phyloP scores from a whole-genome alignment of 1,140 invertebrate genomes.

The Drosophila saltans region DNA sequence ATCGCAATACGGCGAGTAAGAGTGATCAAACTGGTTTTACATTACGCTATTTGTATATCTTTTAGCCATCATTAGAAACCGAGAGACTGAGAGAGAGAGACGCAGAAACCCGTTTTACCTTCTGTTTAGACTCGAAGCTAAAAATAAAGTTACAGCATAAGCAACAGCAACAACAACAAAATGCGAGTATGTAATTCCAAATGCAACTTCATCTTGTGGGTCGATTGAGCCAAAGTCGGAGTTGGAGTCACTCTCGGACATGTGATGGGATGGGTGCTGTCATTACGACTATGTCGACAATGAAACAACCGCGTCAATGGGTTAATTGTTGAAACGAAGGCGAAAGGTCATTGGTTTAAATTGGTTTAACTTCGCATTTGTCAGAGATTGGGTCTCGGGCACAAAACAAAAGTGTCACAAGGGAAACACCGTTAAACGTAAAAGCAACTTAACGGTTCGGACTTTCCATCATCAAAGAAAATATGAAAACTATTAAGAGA shows the following conservation, averaged over 20 bases:
- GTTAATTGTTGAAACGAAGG: constrained; percentile 59
- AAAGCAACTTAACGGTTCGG: neutral
- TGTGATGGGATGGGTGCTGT: constrained; percentile 17
- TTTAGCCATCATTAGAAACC: constrained; percentile 52
- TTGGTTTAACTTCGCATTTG: constrained; percentile 27
- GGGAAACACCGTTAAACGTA: constrained; percentile 4
- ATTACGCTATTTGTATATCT: constrained; percentile 45
- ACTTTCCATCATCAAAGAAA: neutral
- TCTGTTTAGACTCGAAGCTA: constrained; percentile 47
- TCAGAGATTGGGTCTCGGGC: neutral
- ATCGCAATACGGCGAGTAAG: constrained; percentile 52
- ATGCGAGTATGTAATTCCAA: constrained; percentile 43
- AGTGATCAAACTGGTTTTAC: constrained; percentile 74
- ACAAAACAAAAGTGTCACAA: neutral
- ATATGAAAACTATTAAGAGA: neutral
- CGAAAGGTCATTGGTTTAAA: constrained; percentile 55
- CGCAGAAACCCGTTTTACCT: constrained; percentile 61
- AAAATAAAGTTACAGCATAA: constrained; percentile 76
- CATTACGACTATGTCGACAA: constrained; percentile 14
- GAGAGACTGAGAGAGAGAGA: constrained; percentile 40
- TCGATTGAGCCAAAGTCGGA: neutral
- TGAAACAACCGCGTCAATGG: constrained; percentile 52
- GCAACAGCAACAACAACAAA: constrained; percentile 22
- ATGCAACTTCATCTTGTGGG: constrained; percentile 33
- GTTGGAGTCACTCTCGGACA: constrained; percentile 3